A percentile compares a stretch with the other conserved stretches of the same genome.
Conservation (phyloP, 2,113 vertebrate species). For the Tetrao urogallus region DNA sequence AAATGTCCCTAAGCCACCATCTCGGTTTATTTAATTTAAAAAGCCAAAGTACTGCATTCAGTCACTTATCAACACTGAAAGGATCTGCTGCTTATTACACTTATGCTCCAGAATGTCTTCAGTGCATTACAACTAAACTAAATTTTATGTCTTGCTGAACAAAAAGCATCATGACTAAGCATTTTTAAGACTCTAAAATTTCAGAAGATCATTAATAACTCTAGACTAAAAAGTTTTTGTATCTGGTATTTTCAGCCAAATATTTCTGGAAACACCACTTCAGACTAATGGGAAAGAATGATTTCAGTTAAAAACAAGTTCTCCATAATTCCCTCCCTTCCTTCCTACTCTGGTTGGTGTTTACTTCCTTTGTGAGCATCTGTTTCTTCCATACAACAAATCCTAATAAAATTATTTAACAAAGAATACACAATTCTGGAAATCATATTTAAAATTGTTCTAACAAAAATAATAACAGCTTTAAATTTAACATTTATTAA, state of each 20-base stretch:
- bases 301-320: background rate
- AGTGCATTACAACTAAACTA: background rate
- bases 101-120: conserved; percentile 2
- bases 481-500: background rate
- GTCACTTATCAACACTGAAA: conserved; percentile 38
- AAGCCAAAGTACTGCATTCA: conserved; percentile 47
- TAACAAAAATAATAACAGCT: background rate
- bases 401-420: background rate
- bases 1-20: conserved; percentile 18
- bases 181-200: background rate
- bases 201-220: background rate
- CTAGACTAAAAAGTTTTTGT: background rate
- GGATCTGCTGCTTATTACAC: conserved; percentile 17
- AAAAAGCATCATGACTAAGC: conserved; percentile 24
- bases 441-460: background rate
- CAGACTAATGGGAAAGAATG: background rate
- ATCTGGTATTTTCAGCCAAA: background rate
- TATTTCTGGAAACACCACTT: background rate
- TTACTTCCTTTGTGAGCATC: background rate
- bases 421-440: background rate
- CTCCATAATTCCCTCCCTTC: background rate
- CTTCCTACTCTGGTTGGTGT: background rate
- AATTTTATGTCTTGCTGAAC: background rate
- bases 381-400: background rate
- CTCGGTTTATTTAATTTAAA: conserved; percentile 38